phyloP scores from a whole-genome alignment of 2,888 invertebrate species.

The Macaria notata region DNA sequence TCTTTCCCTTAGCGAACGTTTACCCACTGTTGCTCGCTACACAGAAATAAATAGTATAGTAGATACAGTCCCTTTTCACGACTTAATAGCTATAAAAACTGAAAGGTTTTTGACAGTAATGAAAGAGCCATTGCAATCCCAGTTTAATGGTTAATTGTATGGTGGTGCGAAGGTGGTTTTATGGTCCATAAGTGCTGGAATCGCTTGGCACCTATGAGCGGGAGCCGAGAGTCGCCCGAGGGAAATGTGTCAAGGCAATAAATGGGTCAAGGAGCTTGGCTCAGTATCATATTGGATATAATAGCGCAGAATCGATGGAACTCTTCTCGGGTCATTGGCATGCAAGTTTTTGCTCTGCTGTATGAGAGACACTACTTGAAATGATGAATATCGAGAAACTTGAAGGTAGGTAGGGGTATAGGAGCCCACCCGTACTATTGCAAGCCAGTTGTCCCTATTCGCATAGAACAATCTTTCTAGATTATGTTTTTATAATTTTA shows the following conservation, averaged over 20 bases:
- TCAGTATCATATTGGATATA: constrained; percentile 34
- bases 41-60: not conserved
- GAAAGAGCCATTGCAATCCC: constrained; percentile 18
- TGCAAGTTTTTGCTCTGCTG: not conserved
- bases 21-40: not conserved
- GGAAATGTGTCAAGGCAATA: constrained; percentile 58
- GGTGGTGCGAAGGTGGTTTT: constrained; percentile 16
- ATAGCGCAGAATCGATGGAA: constrained; percentile 41
- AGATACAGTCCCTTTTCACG: constrained; percentile 11
- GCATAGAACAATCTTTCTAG: too few relatives aligned
- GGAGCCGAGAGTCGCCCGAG: constrained; percentile 30
- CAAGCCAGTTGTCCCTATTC: too few relatives aligned
- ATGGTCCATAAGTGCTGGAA: constrained; percentile 39
- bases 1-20: constrained; percentile 6
- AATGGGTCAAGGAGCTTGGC: constrained; percentile 53
- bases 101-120: constrained; percentile 24
- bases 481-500: too few relatives aligned
- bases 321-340: constrained; percentile 1
- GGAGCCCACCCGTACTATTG: too few relatives aligned
- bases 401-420: too few relatives aligned
- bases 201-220: constrained; percentile 30
- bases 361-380: too few relatives aligned
- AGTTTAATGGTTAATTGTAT: constrained; percentile 16
- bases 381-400: too few relatives aligned
- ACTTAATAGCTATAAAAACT: constrained; percentile 15